phyloP scores from a whole-genome alignment of 1,140 invertebrate genomes.

The Lethocerus indicus region DNA sequence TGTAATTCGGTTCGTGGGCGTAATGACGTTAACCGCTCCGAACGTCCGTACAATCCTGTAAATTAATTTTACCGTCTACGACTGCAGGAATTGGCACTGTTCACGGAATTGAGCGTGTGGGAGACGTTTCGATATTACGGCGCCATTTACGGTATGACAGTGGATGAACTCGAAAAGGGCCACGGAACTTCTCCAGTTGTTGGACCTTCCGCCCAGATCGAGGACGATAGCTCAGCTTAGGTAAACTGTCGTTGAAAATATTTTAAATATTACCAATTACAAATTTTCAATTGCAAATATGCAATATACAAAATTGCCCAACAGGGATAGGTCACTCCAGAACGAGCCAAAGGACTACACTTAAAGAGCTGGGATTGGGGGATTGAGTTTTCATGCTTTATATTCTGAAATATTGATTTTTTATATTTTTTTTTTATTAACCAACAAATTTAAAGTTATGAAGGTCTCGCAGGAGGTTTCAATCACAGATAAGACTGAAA shows the following conservation, averaged over 20 bases:
- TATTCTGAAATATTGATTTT: not conserved
- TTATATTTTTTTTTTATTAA: not conserved
- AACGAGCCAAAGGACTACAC: not conserved
- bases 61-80: no score
- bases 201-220: slow-evolving; percentile 45
- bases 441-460: no score
- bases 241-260: not conserved
- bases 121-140: slow-evolving; percentile 81
- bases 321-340: no score
- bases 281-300: not conserved
- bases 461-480: no score
- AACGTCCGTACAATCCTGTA: no score
- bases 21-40: no score
- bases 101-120: slow-evolving; percentile 67
- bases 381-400: not conserved
- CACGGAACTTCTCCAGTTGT: slow-evolving; percentile 45
- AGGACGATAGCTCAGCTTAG: not conserved
- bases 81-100: slow-evolving; percentile 66
- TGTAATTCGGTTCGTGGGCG: no score
- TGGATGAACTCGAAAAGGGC: slow-evolving; percentile 42
- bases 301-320: no score
- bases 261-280: not conserved
- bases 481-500: no score
- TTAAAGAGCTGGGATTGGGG: not conserved
- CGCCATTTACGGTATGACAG: slow-evolving; percentile 58